These are phyloP conservation scores for Microcebus jonahi DNA, from an alignment of 2,113 vertebrate species.

Conservation along the genomic window DNA sequence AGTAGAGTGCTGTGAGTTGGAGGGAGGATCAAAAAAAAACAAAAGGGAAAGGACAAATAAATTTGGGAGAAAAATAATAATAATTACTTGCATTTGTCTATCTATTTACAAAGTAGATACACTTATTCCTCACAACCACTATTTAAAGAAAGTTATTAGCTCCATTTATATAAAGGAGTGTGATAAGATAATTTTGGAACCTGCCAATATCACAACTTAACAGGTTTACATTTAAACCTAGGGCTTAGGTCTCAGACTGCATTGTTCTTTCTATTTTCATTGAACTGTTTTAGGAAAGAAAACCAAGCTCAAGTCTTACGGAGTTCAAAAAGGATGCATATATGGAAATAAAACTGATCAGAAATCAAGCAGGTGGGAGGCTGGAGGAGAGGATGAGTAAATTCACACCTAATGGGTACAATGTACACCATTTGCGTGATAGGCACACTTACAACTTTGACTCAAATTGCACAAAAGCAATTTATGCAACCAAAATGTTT, in stretches of 20 bases:
- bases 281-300: constrained; percentile 15
- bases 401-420: too few relatives aligned
- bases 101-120: background rate
- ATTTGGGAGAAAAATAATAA: background rate
- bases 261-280: background rate
- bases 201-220: background rate
- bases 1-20: background rate
- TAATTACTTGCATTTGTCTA: background rate
- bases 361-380: background rate
- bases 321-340: background rate
- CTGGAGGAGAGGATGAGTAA: too few relatives aligned
- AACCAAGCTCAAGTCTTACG: background rate
- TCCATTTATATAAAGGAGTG: background rate
- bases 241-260: background rate
- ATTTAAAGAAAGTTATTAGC: background rate
- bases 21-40: background rate
- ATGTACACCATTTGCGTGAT: too few relatives aligned
- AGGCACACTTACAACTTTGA: too few relatives aligned
- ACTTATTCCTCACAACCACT: background rate
- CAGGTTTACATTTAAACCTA: background rate
- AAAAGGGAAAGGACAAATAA: background rate
- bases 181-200: background rate
- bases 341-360: background rate
- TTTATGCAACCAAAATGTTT: too few relatives aligned
- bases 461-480: too few relatives aligned